A percentile compares a stretch with the other conserved stretches of the same genome.
phyloP scores from a whole-genome alignment of 2,797 vertebrate species.

The Manis javanica region DNA sequence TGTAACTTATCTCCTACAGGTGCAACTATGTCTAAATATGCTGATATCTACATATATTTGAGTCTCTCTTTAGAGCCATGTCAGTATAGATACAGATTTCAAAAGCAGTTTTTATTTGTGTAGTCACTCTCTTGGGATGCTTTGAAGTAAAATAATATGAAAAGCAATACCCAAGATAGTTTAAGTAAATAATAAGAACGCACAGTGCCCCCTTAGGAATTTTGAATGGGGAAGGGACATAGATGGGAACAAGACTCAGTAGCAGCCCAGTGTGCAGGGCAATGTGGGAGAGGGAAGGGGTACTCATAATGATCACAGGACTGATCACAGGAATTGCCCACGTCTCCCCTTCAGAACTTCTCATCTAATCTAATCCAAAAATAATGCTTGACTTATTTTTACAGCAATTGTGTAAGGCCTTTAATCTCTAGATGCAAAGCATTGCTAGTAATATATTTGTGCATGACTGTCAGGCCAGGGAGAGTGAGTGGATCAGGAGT shows the following conservation, averaged over 20 bases:
- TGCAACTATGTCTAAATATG: slow-evolving; percentile 16
- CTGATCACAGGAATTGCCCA: slow-evolving; percentile 75
- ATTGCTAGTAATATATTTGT: slow-evolving; percentile 79
- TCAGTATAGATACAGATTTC: background rate
- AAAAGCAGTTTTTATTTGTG: slow-evolving; percentile 48
- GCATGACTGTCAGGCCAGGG: slow-evolving; percentile 69
- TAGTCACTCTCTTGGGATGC: slow-evolving; percentile 45
- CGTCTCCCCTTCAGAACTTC: slow-evolving; percentile 69
- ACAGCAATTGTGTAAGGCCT: slow-evolving; percentile 71
- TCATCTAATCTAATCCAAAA: slow-evolving; percentile 73
- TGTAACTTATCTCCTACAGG: slow-evolving; percentile 52
- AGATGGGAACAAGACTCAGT: background rate
- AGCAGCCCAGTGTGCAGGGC: background rate
- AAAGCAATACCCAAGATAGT: slow-evolving; percentile 5
- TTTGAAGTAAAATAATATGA: slow-evolving; percentile 58
- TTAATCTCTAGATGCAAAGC: slow-evolving; percentile 79
- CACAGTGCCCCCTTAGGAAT: background rate
- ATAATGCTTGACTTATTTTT: slow-evolving; percentile 64
- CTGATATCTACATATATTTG: background rate
- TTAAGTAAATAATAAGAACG: background rate
- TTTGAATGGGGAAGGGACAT: background rate
- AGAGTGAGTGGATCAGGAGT: slow-evolving; percentile 5
- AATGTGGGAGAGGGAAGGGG: background rate
- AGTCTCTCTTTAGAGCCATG: too few species aligned
- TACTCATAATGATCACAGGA: slow-evolving; percentile 73